These are phyloP conservation scores for Scelioninae gen. 2 DNA, from an alignment of 2,888 invertebrate species.

Conservation along the genomic window DNA sequence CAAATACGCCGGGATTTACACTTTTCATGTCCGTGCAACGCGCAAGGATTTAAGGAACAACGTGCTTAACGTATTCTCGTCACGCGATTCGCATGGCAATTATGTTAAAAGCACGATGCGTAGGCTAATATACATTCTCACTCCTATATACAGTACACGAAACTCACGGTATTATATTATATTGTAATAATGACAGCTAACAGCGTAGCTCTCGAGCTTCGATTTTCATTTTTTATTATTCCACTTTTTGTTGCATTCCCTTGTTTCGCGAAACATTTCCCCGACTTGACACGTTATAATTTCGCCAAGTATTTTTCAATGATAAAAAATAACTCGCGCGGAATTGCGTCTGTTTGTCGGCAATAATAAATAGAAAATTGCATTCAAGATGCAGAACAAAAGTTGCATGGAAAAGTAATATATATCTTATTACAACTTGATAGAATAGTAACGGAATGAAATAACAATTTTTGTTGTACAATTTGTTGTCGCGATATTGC, in stretches of 20 bases:
- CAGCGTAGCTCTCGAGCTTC: conserved; percentile 13
- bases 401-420: too few relatives aligned
- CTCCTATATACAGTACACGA: conserved; percentile 41
- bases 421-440: too few relatives aligned
- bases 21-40: conserved; percentile 53
- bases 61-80: conserved; percentile 51
- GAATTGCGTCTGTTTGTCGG: too few relatives aligned
- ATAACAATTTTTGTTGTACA: too few relatives aligned
- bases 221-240: conserved; percentile 14
- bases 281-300: too few relatives aligned
- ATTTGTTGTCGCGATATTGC: too few relatives aligned
- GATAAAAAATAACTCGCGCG: too few relatives aligned
- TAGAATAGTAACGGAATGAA: too few relatives aligned
- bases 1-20: conserved; percentile 56
- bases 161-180: conserved; percentile 44
- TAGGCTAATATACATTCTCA: conserved; percentile 55
- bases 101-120: conserved; percentile 58
- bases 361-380: too few relatives aligned
- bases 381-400: too few relatives aligned
- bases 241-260: background rate
- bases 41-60: conserved; percentile 54
- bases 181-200: conserved; percentile 35
- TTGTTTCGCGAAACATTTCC: too few relatives aligned
- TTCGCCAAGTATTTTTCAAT: too few relatives aligned
- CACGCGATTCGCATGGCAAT: conserved; percentile 57